These are phyloP conservation scores for Pimephales promelas DNA, from an alignment of 2,113 vertebrate genomes.

Conservation along the genomic window DNA sequence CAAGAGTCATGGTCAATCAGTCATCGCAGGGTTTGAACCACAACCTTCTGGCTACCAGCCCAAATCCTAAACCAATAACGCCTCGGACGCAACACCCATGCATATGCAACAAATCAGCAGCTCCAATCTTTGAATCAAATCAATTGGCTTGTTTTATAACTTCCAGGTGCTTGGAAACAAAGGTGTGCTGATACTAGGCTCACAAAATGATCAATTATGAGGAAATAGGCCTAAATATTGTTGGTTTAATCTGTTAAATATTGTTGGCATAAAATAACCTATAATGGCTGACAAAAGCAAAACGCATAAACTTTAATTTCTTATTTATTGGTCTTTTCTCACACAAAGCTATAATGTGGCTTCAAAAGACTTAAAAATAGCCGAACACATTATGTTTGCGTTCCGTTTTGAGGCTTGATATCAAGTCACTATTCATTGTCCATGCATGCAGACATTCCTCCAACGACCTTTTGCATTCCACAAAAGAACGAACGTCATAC, in stretches of 20 bases:
- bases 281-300: neutral
- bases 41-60: neutral
- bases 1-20: neutral
- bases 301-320: neutral
- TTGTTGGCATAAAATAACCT: no score
- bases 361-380: neutral
- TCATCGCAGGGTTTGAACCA: neutral
- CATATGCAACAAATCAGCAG: neutral
- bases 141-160: neutral
- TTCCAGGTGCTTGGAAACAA: no score
- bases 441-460: neutral
- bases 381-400: neutral
- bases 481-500: neutral
- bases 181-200: no score
- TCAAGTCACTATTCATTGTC: neutral
- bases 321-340: neutral
- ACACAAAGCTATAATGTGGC: neutral
- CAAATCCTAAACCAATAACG: neutral
- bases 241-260: no score
- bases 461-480: neutral
- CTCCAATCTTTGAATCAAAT: neutral
- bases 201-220: no score
- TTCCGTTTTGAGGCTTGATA: neutral
- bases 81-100: neutral
- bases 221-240: no score